Evolutionary conservation across 2,888 invertebrate species (phyloP), one percentile per base, ranked within the genome.

Genomic region (Pheosia gnoma): DNA sequence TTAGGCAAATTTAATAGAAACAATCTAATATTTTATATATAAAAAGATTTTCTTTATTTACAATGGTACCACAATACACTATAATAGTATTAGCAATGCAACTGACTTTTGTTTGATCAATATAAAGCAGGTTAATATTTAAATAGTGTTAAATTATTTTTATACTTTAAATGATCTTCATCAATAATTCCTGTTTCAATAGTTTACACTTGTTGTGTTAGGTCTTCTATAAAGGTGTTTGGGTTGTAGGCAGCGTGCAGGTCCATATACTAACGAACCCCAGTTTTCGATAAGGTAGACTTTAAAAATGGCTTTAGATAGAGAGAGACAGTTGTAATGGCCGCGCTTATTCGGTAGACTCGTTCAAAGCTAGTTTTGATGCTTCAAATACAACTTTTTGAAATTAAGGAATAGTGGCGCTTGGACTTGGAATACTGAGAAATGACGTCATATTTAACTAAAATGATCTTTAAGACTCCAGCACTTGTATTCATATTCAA

Each of bases 271-370:
- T n/a, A 47, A 47, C 2, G 4, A 11, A 37, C 59, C 56, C 62
- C 70, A 37, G 59, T 13, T 38, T 41, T 57, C 4, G 54, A 61
- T 59, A 62, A 55, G 51, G 57, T 51, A 71, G 62, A 67, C 74
- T 36, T 71, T 70, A 70, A 71, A 71, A 71, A 73, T 70, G 58
- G 71, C 71, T 71, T 63, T 58, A 66, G 36, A 59, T 52, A 73
- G 71, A 73, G 54, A 57, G 61, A 63, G 57, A 61, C 62, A 58
- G 67, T 59, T 57, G 47, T 60, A 58, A 59, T 7, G 52, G 74
- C 60, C 36, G 49, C 39, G 53, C 59, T 66, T 47, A 70, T 39
- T 55, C 55, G 61, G 59, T 61, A 10, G n/a, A 60, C 66, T 49
- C 43, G 55, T 5, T 37, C 36, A 25, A 45, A 49, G 55, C 9